phyloP scores from a whole-genome alignment of 2,888 invertebrate genomes.

The Alcis repandata region DNA sequence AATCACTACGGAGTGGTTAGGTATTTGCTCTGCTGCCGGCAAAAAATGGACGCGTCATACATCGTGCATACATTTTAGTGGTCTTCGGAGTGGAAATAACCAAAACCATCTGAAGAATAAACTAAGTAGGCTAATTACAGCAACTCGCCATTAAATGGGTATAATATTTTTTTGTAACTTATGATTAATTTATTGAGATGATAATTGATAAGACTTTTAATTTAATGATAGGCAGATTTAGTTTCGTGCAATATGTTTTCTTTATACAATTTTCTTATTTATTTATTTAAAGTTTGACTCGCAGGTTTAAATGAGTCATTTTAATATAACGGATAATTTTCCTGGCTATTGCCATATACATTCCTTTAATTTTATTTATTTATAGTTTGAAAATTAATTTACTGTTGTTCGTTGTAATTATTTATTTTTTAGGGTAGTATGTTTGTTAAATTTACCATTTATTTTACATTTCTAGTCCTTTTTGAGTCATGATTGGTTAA shows the following conservation, averaged over 20 bases:
- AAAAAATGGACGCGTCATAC: background rate
- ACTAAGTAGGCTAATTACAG: conserved; percentile 25
- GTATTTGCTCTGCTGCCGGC: background rate
- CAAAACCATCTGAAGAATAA: conserved; percentile 9
- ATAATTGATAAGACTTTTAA: conserved; percentile 53
- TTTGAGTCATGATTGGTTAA: conserved; percentile 54
- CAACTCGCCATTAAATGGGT: conserved; percentile 59
- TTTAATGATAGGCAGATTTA: conserved; percentile 23
- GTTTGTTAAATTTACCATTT: conserved; percentile 58
- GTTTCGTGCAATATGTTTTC: conserved; percentile 47
- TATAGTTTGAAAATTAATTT: conserved; percentile 46
- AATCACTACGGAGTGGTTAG: background rate
- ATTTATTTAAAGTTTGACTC: conserved; percentile 21
- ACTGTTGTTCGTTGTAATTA: conserved; percentile 65
- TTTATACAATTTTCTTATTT: conserved; percentile 25
- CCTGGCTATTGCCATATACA: conserved; percentile 56
- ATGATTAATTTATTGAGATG: conserved; percentile 41
- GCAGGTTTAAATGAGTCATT: conserved; percentile 24
- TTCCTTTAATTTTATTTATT: conserved; percentile 61
- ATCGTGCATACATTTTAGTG: conserved; percentile 11
- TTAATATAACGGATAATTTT: conserved; percentile 32
- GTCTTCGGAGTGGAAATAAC: background rate
- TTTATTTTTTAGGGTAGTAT: conserved; percentile 53
- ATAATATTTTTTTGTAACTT: conserved; percentile 41
- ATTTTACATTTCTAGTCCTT: conserved; percentile 64